Base-by-base conservation (phyloP, 1,140 invertebrate species). In the Ptiloglossa arizonensis region DNA sequence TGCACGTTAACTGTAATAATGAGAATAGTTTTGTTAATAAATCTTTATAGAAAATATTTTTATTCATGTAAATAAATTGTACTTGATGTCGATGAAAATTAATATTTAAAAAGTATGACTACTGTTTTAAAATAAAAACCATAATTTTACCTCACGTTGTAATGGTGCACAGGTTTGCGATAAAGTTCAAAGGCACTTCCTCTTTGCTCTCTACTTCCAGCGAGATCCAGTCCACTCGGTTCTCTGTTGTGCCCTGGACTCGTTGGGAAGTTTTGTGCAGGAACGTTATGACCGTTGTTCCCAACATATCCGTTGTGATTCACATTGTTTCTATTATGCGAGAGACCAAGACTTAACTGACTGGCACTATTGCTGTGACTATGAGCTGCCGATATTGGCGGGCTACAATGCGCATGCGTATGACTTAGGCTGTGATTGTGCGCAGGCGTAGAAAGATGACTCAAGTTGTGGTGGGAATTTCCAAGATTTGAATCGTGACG, bases 131-230 rank as follows among this genome's bases (percentile, higher is more conserved):
- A 9, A 19, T 2, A 29, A 38, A 44, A 13, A 35, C 62, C 15
- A 3, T 1, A 17, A 35, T 19, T 22, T 94, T 93, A 96, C 95
- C 96, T 96, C 87, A 96, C 93, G 87, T 96, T 96, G 87, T 96
- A 95, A 93, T 96, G 95, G 91, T 95, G 94, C 73, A 94, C 94
- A 22, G 97, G 97, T 92, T 98, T 98, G 85, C 97, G 95, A 90
- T 99, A 99, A 44, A 98, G 93, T 89, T 99, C 98, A 90, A 99
- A 99, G 13, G 98, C 98, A 84, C 97, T 98, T n/a, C 97, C 97
- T 59, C 97, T 93, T 89, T 98, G 97, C 90, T 98, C 97, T 82
- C 97, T 95, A 87, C 97, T 96, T 17, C 97, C 96, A 8, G 96
- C 96, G 84, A 97, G 92, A 91, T 97, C 96, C 41, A 95, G 86